Evolutionary conservation across 2,797 vertebrate species (phyloP).

Genomic region (Acomys russatus): DNA sequence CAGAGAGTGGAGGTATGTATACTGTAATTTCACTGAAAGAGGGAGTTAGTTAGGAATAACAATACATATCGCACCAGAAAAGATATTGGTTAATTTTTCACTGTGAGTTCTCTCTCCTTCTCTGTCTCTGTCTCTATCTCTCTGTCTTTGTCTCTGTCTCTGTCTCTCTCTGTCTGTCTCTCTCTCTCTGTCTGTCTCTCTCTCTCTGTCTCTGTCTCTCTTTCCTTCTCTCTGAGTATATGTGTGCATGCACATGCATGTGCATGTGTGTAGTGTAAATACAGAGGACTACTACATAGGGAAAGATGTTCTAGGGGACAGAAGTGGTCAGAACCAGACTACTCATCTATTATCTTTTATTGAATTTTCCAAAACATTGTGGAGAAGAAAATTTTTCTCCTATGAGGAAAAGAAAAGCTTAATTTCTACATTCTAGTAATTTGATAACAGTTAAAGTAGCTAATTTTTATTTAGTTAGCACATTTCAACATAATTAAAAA

Average conservation of each 20-base stretch:
- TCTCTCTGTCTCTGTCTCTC: no score
- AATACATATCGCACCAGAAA: not conserved
- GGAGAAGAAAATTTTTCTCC: not conserved
- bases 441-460: not conserved
- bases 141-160: no score
- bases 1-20: constrained; percentile 94
- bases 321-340: not conserved
- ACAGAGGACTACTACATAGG: not conserved
- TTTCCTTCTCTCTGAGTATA: no score
- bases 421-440: not conserved
- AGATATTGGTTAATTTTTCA: not conserved
- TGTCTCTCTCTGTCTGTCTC: no score
- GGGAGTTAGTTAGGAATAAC: constrained; percentile 1
- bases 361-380: not conserved
- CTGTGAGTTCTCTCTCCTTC: not conserved
- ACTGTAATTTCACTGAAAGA: not conserved
- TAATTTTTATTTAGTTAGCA: not conserved
- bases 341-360: not conserved
- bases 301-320: not conserved
- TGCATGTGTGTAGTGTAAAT: not conserved
- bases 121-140: no score
- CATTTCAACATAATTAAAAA: constrained; percentile 2
- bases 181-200: no score
- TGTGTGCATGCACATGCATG: no score
- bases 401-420: not conserved